phyloP scores from a whole-genome alignment of 2,888 invertebrate genomes.

The Polylopha cassiicola region DNA sequence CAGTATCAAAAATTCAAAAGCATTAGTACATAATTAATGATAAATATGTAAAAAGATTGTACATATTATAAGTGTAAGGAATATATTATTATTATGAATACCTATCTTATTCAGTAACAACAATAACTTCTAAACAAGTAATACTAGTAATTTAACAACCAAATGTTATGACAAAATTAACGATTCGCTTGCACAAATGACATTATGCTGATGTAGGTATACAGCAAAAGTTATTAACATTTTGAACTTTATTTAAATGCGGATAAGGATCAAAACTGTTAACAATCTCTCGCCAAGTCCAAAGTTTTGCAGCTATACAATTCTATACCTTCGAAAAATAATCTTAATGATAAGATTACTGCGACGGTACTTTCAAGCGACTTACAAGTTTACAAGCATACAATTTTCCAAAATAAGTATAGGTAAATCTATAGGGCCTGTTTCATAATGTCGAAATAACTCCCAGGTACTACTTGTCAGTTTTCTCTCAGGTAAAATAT shows the following conservation, averaged over 20 bases:
- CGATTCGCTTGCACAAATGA: constrained; percentile 28
- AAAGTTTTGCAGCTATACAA: constrained; percentile 29
- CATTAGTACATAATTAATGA: constrained; percentile 25
- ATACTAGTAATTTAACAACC: constrained; percentile 35
- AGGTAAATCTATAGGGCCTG: too few relatives aligned
- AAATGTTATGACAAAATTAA: constrained; percentile 25
- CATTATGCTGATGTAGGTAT: too few relatives aligned
- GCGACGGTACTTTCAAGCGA: constrained; percentile 55
- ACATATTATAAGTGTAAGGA: constrained; percentile 31
- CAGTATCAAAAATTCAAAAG: constrained; percentile 8
- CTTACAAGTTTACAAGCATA: too few relatives aligned
- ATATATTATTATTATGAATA: constrained; percentile 44
- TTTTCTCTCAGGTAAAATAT: too few relatives aligned
- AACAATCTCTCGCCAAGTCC: constrained; percentile 6
- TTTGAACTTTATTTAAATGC: constrained; percentile 12
- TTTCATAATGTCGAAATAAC: too few relatives aligned
- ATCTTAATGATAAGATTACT: constrained; percentile 68
- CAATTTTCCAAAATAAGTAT: too few relatives aligned
- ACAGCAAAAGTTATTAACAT: constrained; percentile 10
- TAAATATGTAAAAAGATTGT: constrained; percentile 37
- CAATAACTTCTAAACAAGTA: constrained; percentile 50
- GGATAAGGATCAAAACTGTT: constrained; percentile 15
- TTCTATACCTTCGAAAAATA: constrained; percentile 63
- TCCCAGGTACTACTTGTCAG: too few relatives aligned
- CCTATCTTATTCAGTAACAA: constrained; percentile 47